Conservation (phyloP, 37 sponge, comb jelly and placozoan species). For the Crambe crambe region DNA sequence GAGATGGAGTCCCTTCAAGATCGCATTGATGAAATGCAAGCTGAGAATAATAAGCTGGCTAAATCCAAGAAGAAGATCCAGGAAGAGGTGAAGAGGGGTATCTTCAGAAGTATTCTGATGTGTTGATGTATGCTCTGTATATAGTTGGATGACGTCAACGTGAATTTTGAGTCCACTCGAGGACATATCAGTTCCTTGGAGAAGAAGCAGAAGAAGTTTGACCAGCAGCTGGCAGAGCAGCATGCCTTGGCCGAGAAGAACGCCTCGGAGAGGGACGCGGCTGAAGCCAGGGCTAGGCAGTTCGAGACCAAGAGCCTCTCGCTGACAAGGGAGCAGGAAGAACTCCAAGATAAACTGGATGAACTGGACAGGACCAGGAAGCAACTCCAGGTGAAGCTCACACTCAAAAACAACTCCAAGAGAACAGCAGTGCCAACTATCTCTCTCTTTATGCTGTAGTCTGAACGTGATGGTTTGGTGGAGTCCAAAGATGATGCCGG, state of each 20-base stretch:
- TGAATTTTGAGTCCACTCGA: slow-evolving; percentile 74
- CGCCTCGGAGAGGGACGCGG: slow-evolving; percentile 84
- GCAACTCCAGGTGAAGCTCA: slow-evolving; percentile 55
- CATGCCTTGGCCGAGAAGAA: slow-evolving; percentile 75
- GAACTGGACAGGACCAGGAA: slow-evolving; percentile 80
- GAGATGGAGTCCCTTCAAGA: slow-evolving; percentile 78
- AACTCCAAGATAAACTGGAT: slow-evolving; percentile 74
- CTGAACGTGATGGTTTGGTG: slow-evolving; percentile 77
- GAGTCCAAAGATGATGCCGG: slow-evolving; percentile 98
- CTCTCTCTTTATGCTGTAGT: slow-evolving; percentile 8
- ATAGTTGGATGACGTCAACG: slow-evolving; percentile 86
- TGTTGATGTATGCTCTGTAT: not conserved
- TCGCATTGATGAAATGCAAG: slow-evolving; percentile 72
- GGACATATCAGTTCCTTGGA: slow-evolving; percentile 76
- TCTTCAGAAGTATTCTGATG: not conserved
- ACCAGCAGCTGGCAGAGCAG: slow-evolving; percentile 87
- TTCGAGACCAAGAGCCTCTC: slow-evolving; percentile 91
- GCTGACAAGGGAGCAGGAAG: slow-evolving; percentile 86
- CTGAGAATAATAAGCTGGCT: slow-evolving; percentile 68
- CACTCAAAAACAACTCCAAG: not conserved
- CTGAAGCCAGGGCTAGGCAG: slow-evolving; percentile 88
- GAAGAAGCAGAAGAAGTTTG: slow-evolving; percentile 99
- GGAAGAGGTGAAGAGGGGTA: slow-evolving; percentile 63
- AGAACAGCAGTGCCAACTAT: not conserved
- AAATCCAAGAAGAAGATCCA: slow-evolving; percentile 87